Conservation (phyloP, 2,113 vertebrate genomes). For the Gallinago media region DNA sequence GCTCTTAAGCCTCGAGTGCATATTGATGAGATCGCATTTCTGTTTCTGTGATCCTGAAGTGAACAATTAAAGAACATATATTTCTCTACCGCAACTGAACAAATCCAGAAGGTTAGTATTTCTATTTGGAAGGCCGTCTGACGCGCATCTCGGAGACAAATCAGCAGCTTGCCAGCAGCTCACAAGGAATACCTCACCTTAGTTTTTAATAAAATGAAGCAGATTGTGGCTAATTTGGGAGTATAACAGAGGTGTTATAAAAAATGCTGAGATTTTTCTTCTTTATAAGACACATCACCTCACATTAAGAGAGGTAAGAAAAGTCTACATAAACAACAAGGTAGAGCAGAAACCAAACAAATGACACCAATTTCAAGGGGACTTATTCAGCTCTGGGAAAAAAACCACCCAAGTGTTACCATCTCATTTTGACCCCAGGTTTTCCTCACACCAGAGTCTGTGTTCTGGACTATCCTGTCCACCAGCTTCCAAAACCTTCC, state of each 20-base stretch:
- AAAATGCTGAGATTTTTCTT: not conserved
- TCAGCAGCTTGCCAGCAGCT: not conserved
- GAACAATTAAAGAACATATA: conserved; percentile 40
- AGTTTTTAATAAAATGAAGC: not conserved
- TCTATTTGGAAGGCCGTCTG: not conserved
- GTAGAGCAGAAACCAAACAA: not conserved
- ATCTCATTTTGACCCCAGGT: not conserved
- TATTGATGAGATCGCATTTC: not conserved
- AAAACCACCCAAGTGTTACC: not conserved
- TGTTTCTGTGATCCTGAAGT: conserved; percentile 39
- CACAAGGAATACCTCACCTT: not conserved
- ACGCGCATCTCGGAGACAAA: not conserved
- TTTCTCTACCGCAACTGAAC: not conserved
- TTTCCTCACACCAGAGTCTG: not conserved
- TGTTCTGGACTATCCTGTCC: not conserved
- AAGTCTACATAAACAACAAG: not conserved
- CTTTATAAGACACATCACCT: not conserved
- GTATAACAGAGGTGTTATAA: not conserved
- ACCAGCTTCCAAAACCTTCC: not conserved
- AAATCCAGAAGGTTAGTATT: not conserved
- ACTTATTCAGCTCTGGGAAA: not conserved
- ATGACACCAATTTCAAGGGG: fast-evolving
- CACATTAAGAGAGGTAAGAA: not conserved
- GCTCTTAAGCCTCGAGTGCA: conserved; percentile 40
- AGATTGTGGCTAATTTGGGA: not conserved